Percentiles rank a stretch among this genome's conserved stretches.
Evolutionary conservation across 2,888 invertebrate species (phyloP).

Genomic region (Nomada fucata): DNA sequence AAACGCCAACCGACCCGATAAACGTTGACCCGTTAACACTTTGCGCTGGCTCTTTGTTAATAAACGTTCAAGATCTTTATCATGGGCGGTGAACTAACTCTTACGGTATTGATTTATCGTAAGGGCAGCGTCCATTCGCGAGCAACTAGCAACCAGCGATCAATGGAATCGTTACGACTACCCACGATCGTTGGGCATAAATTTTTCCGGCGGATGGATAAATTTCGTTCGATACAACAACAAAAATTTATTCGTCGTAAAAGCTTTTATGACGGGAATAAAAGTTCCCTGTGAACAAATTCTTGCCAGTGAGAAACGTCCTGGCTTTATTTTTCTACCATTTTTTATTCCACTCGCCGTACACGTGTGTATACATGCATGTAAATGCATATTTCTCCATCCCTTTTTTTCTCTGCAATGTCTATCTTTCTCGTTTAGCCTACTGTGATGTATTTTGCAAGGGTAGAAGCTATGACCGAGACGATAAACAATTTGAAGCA

Average conservation of each 20-base stretch:
- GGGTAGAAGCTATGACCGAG: neutral
- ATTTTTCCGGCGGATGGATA: conserved; percentile 42
- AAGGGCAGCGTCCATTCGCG: neutral
- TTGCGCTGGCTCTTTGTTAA: too few relatives aligned
- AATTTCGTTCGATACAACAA: conserved; percentile 52
- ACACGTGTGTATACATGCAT: too few relatives aligned
- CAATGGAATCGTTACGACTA: conserved; percentile 3
- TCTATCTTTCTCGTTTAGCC: neutral
- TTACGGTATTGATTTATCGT: neutral
- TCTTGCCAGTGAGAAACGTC: conserved; percentile 39
- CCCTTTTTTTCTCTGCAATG: neutral
- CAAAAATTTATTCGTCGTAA: conserved; percentile 50
- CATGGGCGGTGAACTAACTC: conserved; percentile 5
- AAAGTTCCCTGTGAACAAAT: conserved; percentile 50
- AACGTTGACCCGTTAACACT: neutral
- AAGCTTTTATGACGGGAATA: conserved; percentile 45
- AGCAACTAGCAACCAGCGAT: neutral
- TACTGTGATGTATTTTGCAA: conserved; percentile 12
- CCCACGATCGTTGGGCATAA: conserved; percentile 29
- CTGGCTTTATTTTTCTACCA: conserved; percentile 33
- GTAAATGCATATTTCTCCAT: too few relatives aligned
- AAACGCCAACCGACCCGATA: neutral
- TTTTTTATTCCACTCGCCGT: neutral
- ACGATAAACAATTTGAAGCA: conserved; percentile 31
- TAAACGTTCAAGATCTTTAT: too few relatives aligned